Percentiles rank a stretch among this genome's conserved stretches.
These are phyloP conservation scores for Monoplex corrugatus DNA, from an alignment of 2,888 invertebrate species.

Conservation along the genomic window DNA sequence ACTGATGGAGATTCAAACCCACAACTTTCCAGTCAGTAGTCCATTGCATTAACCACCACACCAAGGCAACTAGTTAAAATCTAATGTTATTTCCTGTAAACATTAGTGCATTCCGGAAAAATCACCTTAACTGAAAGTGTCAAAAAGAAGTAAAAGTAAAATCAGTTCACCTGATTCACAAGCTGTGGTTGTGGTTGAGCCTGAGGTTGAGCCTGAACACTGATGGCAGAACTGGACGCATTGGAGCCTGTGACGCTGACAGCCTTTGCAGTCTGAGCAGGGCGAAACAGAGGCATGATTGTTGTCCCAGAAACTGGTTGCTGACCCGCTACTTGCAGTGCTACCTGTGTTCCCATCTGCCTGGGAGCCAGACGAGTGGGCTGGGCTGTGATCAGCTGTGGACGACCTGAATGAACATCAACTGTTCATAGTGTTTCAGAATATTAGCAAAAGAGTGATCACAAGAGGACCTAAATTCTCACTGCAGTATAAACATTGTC, in stretches of 20 bases:
- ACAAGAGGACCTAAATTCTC: no score
- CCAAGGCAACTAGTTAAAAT: no score
- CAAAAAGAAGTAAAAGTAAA: not conserved
- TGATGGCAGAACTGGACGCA: constrained; percentile 19
- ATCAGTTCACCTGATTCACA: constrained; percentile 41
- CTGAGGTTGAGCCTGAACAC: constrained; percentile 16
- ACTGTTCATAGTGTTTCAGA: no score
- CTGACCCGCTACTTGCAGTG: constrained; percentile 46
- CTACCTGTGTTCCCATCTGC: constrained; percentile 32
- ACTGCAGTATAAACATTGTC: no score
- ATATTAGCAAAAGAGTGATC: no score
- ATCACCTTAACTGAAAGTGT: not conserved
- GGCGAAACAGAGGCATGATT: constrained; percentile 41
- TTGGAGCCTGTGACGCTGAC: not conserved
- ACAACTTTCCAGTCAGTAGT: no score
- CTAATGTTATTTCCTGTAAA: no score
- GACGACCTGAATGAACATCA: constrained; percentile 33
- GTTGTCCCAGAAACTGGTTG: constrained; percentile 34
- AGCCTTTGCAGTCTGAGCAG: constrained; percentile 30
- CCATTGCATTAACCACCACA: no score
- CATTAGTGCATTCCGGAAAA: no score
- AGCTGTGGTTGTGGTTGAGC: constrained; percentile 42
- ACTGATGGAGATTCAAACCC: no score
- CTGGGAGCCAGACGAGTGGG: constrained; percentile 45
- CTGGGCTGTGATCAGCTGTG: constrained; percentile 39